Percentiles rank a stretch among this genome's conserved stretches.
These are phyloP conservation scores for Seladonia tumulorum DNA, from an alignment of 2,888 invertebrate species.

Conservation along the genomic window DNA sequence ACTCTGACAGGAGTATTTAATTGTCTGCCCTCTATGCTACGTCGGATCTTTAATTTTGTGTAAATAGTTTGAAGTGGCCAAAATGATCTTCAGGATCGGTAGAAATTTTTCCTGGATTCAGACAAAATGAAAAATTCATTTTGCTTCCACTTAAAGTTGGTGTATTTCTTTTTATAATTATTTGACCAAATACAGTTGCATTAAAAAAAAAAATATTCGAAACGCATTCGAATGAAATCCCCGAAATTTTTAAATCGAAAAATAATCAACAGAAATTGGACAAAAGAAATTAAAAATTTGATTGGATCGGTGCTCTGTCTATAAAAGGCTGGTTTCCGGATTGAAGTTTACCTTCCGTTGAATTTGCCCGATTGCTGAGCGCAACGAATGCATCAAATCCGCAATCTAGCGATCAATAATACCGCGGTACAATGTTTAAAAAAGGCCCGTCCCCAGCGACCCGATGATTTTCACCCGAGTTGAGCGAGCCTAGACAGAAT, in stretches of 20 bases:
- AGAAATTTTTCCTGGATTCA: not conserved
- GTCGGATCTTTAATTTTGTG: not conserved
- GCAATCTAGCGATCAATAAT: not conserved
- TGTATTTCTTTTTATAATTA: no score
- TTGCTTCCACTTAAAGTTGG: not conserved
- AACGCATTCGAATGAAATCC: not conserved
- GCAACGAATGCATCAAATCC: not conserved
- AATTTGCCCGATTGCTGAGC: not conserved
- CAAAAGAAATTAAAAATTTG: not conserved
- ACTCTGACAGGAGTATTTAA: not conserved
- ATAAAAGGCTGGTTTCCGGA: not conserved
- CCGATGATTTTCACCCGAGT: not conserved
- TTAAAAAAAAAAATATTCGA: not conserved
- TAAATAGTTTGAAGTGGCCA: no score
- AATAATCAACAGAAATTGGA: not conserved
- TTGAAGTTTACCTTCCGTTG: not conserved
- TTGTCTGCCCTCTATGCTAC: not conserved
- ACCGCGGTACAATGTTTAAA: not conserved
- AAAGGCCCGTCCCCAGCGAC: accelerated
- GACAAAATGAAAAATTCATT: not conserved
- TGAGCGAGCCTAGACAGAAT: not conserved
- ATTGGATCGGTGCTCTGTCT: not conserved
- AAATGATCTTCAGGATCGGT: no score
- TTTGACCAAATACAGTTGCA: not conserved
- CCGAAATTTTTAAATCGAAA: not conserved